Percentiles rank a stretch among this genome's conserved stretches.
These are phyloP conservation scores for Chionis minor DNA, from an alignment of 2,113 vertebrate species.

Conservation along the genomic window DNA sequence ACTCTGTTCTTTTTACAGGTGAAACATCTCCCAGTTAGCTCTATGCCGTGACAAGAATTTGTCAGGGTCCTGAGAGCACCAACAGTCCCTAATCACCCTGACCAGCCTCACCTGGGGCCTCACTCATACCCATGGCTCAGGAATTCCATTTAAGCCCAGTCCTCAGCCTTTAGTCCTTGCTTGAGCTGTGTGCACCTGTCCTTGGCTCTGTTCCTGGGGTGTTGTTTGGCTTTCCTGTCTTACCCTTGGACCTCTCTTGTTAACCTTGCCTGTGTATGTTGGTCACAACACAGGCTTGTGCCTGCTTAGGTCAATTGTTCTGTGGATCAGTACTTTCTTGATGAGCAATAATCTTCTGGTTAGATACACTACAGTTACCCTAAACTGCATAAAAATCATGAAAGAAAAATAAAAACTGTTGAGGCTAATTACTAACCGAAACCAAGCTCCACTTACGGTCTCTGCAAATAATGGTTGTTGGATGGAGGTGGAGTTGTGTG, in stretches of 20 bases:
- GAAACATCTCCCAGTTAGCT: not conserved
- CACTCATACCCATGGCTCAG: too few relatives aligned
- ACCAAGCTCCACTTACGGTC: not conserved
- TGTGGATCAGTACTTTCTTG: not conserved
- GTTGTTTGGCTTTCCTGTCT: not conserved
- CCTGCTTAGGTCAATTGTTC: not conserved
- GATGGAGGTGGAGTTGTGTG: not conserved
- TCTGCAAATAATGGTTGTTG: not conserved
- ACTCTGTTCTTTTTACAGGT: not conserved
- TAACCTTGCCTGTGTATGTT: not conserved
- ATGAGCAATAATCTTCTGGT: not conserved
- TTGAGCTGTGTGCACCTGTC: not conserved
- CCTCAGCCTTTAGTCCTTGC: not conserved
- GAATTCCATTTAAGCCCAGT: not conserved
- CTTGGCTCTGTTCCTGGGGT: not conserved
- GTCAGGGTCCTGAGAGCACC: not conserved
- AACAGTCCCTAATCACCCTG: not conserved
- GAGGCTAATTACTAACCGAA: not conserved
- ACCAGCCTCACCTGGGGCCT: not conserved
- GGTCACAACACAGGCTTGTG: not conserved
- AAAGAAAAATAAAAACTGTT: not conserved
- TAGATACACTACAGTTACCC: not conserved
- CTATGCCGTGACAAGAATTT: not conserved
- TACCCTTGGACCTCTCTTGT: not conserved
- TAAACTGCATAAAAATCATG: not conserved